Base-by-base conservation (phyloP, 2,888 invertebrate species). In the Catonia carolina region DNA sequence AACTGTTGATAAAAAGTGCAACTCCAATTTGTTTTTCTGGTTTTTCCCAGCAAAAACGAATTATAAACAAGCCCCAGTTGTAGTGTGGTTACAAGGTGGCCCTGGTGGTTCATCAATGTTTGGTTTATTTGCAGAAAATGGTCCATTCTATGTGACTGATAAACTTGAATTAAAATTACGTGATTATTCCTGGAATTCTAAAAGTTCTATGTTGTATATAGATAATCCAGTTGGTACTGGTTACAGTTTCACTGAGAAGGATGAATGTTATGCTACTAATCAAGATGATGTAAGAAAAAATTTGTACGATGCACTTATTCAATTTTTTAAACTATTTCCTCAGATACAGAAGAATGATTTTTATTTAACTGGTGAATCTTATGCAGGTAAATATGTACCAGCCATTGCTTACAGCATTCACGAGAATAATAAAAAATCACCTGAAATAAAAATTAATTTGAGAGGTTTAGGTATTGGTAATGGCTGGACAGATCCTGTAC, bases 351-450 rank as follows among this genome's bases (percentile, higher is more conserved):
- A 73, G 1, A 85, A 85, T 65, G 84, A 85, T 47, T 92, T 96
- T 70, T 95, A 83, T 74, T 81, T 91, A 0, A 84, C 89, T 0
- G 95, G 95, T 1, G 94, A 95, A 74, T 91, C 90, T 0, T 92
- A 92, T 68, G 91, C 82, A 37, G 92, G 93, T 1, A 83, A 83
- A 69, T 85, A 84, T 68, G 79, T 83, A 0, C 94, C 94, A 1
- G 88, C 91, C 0, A 71, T 89, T 50, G 80, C 82, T 0, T 82
- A 85, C 68, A 81, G 84, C 0, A 88, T 89, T 55, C 81, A 86
- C 65, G 78, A 79, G 62, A 82, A 82, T 61, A 80, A 81, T 66
- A 74, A 76, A 7, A 69, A 65, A 5, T 80, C 84, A 0, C n/a
- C n/a, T n/a, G 70, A 75, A 53, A 72, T 78, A 4, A 83, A 82